Conservation (phyloP, 2,888 invertebrate species). For the Cepaea hortensis region DNA sequence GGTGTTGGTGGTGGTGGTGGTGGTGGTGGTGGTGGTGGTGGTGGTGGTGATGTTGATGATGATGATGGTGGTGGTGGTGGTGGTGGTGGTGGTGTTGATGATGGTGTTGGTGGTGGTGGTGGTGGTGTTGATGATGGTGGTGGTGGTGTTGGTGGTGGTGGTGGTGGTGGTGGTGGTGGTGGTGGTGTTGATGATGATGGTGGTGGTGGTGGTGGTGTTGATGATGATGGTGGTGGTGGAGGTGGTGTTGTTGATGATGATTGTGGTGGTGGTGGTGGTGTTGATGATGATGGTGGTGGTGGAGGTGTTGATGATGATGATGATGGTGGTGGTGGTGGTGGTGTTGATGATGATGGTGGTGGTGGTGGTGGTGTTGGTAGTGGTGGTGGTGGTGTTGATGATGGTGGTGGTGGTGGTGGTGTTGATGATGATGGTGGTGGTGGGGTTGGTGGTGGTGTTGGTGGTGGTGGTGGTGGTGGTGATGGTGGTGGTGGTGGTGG, state of each 20-base stretch:
- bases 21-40: background rate
- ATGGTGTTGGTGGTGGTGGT: background rate
- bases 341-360: background rate
- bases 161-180: no score
- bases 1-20: no score
- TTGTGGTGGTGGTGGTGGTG: background rate
- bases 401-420: background rate
- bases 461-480: no score
- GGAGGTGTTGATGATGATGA: no score
- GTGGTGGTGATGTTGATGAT: background rate
- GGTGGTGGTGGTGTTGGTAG: background rate
- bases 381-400: background rate
- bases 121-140: background rate
- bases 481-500: background rate
- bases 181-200: no score
- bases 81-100: no score
- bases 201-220: background rate
- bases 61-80: background rate
- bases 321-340: background rate
- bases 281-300: background rate
- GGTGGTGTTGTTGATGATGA: no score
- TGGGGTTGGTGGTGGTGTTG: no score
- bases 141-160: no score
- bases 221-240: background rate
- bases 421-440: background rate